These are phyloP conservation scores for Crotalus viridis DNA, from an alignment of 2,113 vertebrate genomes.

Conservation along the genomic window DNA sequence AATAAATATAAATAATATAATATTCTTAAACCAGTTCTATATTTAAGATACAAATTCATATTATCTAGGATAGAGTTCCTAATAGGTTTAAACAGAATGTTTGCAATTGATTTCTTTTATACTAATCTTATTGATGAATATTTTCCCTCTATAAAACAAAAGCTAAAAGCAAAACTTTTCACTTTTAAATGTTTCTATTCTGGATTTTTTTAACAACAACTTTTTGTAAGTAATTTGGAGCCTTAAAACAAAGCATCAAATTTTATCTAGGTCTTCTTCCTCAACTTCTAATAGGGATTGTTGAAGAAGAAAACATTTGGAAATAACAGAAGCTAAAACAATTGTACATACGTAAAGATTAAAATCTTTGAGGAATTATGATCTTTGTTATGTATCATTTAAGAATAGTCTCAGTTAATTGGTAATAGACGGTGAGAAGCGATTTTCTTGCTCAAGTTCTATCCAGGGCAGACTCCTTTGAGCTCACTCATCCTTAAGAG, in stretches of 20 bases:
- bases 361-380: background rate
- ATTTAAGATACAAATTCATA: background rate
- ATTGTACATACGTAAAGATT: background rate
- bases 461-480: background rate
- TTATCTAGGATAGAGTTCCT: background rate
- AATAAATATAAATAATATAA: background rate
- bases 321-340: conserved; percentile 22
- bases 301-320: background rate
- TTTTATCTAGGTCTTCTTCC: background rate
- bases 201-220: background rate
- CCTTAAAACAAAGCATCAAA: background rate
- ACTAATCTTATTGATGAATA: background rate
- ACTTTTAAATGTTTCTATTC: background rate
- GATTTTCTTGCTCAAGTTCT: background rate
- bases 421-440: background rate
- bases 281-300: background rate
- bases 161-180: background rate
- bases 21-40: background rate
- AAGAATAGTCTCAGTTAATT: background rate
- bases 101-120: background rate
- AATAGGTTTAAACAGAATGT: background rate
- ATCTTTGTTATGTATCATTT: background rate
- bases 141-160: background rate
- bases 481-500: background rate
- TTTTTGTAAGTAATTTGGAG: background rate